Base-by-base conservation (phyloP, 2,113 vertebrate genomes). In the Pipa parva region DNA sequence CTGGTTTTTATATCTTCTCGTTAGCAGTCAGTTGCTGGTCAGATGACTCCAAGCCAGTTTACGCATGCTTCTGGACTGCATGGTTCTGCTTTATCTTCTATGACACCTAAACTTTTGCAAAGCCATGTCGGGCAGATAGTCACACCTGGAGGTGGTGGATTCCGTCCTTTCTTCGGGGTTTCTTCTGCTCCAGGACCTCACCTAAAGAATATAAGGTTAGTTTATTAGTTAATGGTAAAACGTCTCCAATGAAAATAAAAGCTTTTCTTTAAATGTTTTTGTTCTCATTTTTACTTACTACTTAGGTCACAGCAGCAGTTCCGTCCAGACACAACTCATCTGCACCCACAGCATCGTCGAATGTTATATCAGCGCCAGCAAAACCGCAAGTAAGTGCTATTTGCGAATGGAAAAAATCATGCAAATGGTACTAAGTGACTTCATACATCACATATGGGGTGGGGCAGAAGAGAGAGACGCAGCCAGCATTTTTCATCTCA, bases 341-440 rank as follows among this genome's bases (percentile, higher is more conserved):
- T 98, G 3, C 96, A 98, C 71, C 96, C 96, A 0, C 96, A 98
- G 82, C 96, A 97, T 69, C 92, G 93, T 0, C 88, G 96, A 17
- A 89, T 97, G 71, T 82, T 97, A 48, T 92, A 91, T 33, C 96
- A 97, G 83, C 89, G 94, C 29, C 92, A 97, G 31, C 89, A 91
- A 83, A 95, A 76, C 75, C 78, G 93, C 39, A 92, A 78, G 87
- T 90, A 78, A 86, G 91, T 80, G 56, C 1, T 15, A 9, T n/a
- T n/a, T n/a, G n/a, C n/a, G n/a, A n/a, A n/a, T n/a, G n/a, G n/a
- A n/a, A n/a, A n/a, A n/a, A n/a, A n/a, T n/a, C n/a, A n/a, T n/a
- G n/a, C n/a, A n/a, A n/a, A n/a, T n/a, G n/a, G n/a, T n/a, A n/a
- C n/a, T n/a, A n/a, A n/a, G n/a, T n/a, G n/a, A n/a, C n/a, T n/a